Conservation (phyloP, 2,113 vertebrate genomes). For the Hemiprocne comata region DNA sequence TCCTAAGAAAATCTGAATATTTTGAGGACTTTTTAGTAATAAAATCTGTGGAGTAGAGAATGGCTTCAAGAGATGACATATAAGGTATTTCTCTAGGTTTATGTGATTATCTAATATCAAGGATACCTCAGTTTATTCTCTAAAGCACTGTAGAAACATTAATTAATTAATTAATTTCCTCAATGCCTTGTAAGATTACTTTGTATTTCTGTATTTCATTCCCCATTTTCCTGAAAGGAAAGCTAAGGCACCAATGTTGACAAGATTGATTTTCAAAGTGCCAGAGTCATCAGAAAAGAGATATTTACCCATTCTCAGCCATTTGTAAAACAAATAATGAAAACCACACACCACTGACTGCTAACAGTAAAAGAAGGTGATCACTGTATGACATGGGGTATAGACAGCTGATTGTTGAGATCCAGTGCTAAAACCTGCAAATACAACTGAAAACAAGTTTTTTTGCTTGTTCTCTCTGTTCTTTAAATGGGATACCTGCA, state of each 20-base stretch:
- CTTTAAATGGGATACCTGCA: background rate
- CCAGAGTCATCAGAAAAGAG: background rate
- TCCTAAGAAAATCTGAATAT: background rate
- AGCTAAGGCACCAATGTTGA: background rate
- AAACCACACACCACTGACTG: background rate
- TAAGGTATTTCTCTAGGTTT: background rate
- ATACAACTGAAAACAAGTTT: background rate
- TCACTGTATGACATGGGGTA: background rate
- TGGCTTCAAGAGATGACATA: background rate
- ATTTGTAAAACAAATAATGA: background rate
- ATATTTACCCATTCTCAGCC: background rate
- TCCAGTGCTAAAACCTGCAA: background rate
- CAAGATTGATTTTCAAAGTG: background rate
- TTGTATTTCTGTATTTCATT: background rate
- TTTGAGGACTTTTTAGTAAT: background rate
- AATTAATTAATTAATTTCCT: background rate
- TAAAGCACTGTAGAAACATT: background rate
- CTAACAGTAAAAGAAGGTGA: background rate
- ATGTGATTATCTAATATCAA: background rate
- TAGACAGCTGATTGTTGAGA: background rate
- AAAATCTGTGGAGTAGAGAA: background rate
- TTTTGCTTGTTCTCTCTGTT: background rate
- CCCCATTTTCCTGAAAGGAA: background rate
- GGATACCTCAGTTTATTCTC: background rate
- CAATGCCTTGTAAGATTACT: background rate